Conservation (phyloP, 1,140 invertebrate species). For the Cherax destructor region DNA sequence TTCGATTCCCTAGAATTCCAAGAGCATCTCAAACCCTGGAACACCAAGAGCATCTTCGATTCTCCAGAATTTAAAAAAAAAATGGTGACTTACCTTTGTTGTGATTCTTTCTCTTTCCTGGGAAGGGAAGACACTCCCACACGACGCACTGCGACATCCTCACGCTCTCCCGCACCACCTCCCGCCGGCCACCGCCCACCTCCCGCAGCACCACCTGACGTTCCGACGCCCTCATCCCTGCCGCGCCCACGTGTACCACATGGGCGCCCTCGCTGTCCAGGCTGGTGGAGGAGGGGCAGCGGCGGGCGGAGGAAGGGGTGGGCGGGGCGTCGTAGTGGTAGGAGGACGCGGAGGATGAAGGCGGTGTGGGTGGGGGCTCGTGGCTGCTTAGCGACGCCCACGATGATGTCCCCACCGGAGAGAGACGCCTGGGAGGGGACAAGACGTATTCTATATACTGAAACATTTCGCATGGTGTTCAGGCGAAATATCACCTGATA, state of each 20-base stretch:
- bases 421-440: neutral
- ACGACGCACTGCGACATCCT: constrained; percentile 63
- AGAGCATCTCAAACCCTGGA: too few relatives aligned
- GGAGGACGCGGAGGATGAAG: constrained; percentile 25
- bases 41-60: too few relatives aligned
- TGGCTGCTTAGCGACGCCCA: constrained; percentile 51
- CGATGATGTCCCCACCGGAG: constrained; percentile 33
- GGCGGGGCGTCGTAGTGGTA: constrained; percentile 17
- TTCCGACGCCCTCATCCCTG: constrained; percentile 36
- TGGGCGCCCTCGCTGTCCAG: constrained; percentile 48
- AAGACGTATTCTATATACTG: neutral
- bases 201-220: constrained; percentile 46
- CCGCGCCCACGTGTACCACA: constrained; percentile 56
- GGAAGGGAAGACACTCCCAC: constrained; percentile 53
- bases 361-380: constrained; percentile 24
- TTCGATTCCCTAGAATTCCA: too few relatives aligned
- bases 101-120: neutral
- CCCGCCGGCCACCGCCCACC: constrained; percentile 19
- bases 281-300: constrained; percentile 34
- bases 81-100: neutral
- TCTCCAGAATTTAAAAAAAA: too few relatives aligned
- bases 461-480: neutral
- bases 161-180: constrained; percentile 44
- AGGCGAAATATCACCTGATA: too few relatives aligned
- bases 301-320: constrained; percentile 46